Conservation (phyloP, 2,797 vertebrate species). For the Brachymystax lenok region DNA sequence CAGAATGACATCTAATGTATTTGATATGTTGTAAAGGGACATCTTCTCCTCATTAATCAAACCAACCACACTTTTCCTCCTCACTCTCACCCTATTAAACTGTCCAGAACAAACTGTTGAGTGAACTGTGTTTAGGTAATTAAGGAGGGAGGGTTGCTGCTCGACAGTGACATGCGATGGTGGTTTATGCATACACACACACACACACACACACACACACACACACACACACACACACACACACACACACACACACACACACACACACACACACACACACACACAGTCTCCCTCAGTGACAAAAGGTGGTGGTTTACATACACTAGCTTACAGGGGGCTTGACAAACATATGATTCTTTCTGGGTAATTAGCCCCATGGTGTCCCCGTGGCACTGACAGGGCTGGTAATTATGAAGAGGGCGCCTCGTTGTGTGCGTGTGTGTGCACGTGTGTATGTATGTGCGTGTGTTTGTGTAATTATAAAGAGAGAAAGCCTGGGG, state of each 20-base stretch:
- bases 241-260: not conserved
- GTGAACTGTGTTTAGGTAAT: too few species aligned
- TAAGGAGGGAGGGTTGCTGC: not conserved
- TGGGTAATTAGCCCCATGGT: slow-evolving; percentile 73
- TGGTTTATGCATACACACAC: slow-evolving; percentile 52
- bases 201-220: too few species aligned
- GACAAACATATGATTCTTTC: slow-evolving; percentile 79
- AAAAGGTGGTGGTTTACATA: slow-evolving; percentile 59
- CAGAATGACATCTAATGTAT: too few species aligned
- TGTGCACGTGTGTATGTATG: not conserved
- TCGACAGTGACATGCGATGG: slow-evolving; percentile 49
- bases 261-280: slow-evolving; percentile 6
- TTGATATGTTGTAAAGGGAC: too few species aligned
- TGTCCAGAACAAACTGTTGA: too few species aligned
- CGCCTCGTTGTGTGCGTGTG: not conserved
- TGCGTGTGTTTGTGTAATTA: slow-evolving; percentile 35
- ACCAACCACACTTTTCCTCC: too few species aligned
- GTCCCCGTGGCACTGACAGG: slow-evolving; percentile 70
- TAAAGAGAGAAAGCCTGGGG: slow-evolving; percentile 49
- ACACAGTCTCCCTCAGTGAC: slow-evolving; percentile 42
- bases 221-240: too few species aligned
- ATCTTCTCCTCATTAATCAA: too few species aligned
- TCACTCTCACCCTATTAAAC: too few species aligned
- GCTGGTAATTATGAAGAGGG: slow-evolving; percentile 70
- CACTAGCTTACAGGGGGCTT: slow-evolving; percentile 64